These are phyloP conservation scores for Myotis findleyi DNA, from an alignment of 2,797 vertebrate species.

Conservation along the genomic window DNA sequence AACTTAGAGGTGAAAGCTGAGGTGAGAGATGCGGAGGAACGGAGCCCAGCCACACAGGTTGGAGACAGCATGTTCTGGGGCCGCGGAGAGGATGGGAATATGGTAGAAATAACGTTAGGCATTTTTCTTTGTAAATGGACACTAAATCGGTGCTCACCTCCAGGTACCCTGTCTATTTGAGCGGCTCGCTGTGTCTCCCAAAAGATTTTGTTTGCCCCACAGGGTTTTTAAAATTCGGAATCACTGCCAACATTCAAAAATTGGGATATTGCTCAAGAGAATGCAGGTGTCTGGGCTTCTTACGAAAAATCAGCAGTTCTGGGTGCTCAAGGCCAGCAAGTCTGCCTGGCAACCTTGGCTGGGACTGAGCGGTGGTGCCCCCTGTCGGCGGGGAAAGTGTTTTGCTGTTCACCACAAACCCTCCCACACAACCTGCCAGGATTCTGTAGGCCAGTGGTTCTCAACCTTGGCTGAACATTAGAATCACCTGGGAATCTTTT, in stretches of 20 bases:
- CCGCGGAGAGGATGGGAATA: too few relatives aligned
- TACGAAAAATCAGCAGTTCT: neutral
- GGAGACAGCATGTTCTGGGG: neutral
- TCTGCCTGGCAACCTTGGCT: accelerated
- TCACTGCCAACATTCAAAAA: neutral
- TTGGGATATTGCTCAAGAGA: neutral
- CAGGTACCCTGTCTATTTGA: neutral
- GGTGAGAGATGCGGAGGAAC: neutral
- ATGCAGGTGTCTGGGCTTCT: neutral
- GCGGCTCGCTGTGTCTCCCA: neutral
- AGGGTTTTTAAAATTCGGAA: slow-evolving; percentile 8
- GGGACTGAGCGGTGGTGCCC: accelerated
- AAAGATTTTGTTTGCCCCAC: neutral
- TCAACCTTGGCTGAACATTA: too few relatives aligned
- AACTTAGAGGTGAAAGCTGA: slow-evolving; percentile 60
- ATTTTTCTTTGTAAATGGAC: neutral
- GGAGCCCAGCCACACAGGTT: neutral
- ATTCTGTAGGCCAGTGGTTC: neutral
- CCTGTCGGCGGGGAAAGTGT: accelerated
- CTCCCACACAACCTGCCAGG: neutral
- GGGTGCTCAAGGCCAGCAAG: accelerated
- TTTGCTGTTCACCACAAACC: neutral
- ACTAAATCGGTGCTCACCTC: neutral
- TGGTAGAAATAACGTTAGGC: neutral
- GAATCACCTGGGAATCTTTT: too few relatives aligned